Conservation (phyloP, 2,888 invertebrate species). For the Cybosia mesomella region DNA sequence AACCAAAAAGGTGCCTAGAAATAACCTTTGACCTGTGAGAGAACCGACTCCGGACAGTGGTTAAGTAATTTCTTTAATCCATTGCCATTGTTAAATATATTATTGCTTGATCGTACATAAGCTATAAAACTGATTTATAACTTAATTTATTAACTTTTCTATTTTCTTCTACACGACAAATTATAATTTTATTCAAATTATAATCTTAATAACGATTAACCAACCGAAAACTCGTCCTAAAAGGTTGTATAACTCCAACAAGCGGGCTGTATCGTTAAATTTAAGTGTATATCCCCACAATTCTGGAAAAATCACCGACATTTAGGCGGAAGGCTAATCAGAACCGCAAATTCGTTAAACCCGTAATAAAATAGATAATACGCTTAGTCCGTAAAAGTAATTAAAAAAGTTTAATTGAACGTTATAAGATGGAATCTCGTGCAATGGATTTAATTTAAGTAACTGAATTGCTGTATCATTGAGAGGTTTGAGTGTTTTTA, state of each 20-base stretch:
- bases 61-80: no score
- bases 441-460: slow-evolving; percentile 59
- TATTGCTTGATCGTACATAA: not conserved
- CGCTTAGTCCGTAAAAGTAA: slow-evolving; percentile 62
- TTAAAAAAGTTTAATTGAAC: slow-evolving; percentile 77
- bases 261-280: not conserved
- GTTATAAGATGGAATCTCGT: slow-evolving; percentile 50
- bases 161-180: not conserved
- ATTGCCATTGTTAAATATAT: not conserved
- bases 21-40: no score
- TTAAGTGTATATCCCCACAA: slow-evolving; percentile 25
- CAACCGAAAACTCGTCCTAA: not conserved
- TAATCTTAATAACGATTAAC: slow-evolving; percentile 10
- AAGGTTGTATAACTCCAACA: slow-evolving; percentile 5
- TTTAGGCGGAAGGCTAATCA: slow-evolving; percentile 43
- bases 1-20: no score
- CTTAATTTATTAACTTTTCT: not conserved
- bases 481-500: slow-evolving; percentile 22
- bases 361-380: slow-evolving; percentile 60
- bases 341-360: slow-evolving; percentile 44
- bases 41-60: no score
- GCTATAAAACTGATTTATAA: not conserved
- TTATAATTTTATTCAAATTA: slow-evolving; percentile 4
- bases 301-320: slow-evolving; percentile 32
- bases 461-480: slow-evolving; percentile 63